Evolutionary conservation across 2,113 vertebrate species (phyloP).

Genomic region (Heterochromis multidens): DNA sequence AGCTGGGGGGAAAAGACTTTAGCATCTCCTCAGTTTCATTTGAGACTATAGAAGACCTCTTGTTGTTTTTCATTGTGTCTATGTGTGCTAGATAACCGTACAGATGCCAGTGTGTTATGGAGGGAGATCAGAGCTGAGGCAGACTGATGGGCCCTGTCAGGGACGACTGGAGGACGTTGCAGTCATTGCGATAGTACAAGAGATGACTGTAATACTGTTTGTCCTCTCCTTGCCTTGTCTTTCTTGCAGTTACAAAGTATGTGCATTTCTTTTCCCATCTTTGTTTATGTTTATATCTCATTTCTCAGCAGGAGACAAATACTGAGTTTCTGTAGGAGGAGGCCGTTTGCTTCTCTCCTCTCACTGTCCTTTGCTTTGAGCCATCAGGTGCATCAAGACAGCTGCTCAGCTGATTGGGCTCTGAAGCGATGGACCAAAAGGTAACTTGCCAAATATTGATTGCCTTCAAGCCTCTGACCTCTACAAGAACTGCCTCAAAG

Average conservation of each 20-base stretch:
- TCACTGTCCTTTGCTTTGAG: constrained; percentile 64
- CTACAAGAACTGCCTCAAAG: not conserved
- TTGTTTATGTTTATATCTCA: not conserved
- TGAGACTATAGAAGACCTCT: not conserved
- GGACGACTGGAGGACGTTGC: constrained; percentile 43
- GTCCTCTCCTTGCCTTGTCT: constrained; percentile 16
- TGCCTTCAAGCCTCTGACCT: constrained; percentile 20
- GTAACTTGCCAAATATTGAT: constrained; percentile 69
- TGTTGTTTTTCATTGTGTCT: not conserved
- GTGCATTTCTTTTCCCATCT: not conserved
- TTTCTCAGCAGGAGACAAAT: constrained; percentile 52
- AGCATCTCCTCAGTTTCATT: not conserved
- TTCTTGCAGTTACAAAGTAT: not conserved
- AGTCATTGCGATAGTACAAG: not conserved
- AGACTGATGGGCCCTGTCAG: constrained; percentile 21
- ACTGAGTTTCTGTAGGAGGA: constrained; percentile 22
- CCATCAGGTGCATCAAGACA: constrained; percentile 56
- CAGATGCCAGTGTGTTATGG: not conserved
- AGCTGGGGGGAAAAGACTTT: not conserved
- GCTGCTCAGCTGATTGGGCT: constrained; percentile 76
- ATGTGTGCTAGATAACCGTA: constrained; percentile 46
- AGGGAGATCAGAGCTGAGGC: not conserved
- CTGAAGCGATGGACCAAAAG: constrained; percentile 79
- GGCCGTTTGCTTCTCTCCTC: not conserved
- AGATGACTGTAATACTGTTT: constrained; percentile 15